Percentiles rank a stretch among this genome's conserved stretches.
phyloP scores from a whole-genome alignment of 2,113 vertebrate genomes.

The Macaca fascicularis region T2T-MFA8v1.1 NC_088381.1:96186501-96187000 shows the following conservation, averaged over 20 bases:
- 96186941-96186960: background rate
- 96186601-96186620: background rate
- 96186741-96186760: background rate
- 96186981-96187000: background rate
- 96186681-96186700: background rate
- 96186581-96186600: background rate
- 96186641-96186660: background rate
- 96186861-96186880: background rate
- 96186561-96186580: background rate
- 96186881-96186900: background rate
- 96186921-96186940: background rate
- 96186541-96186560: background rate
- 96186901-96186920: background rate
- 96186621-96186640: background rate
- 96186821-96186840: background rate
- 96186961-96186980: background rate
- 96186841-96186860: background rate
- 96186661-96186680: background rate
- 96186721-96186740: too few species aligned
- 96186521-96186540: background rate
- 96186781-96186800: background rate
- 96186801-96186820: background rate
- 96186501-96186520: background rate
- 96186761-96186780: background rate
- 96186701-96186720: background rate